Conservation (phyloP, 1,140 invertebrate genomes). For the Drosophila melanica region DNA sequence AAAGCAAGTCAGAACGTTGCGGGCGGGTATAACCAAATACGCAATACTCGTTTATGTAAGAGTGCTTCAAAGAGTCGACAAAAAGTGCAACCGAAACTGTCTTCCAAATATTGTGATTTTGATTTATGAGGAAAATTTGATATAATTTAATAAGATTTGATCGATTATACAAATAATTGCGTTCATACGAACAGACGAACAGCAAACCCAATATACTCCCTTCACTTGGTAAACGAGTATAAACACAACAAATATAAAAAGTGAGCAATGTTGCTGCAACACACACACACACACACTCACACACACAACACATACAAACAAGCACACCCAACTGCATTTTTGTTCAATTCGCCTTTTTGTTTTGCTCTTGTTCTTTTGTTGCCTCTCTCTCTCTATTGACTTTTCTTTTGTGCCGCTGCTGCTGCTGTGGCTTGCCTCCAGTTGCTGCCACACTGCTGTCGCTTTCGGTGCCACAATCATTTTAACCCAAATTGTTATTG, state of each 20-base stretch:
- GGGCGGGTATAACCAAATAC: no score
- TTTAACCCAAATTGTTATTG: constrained; percentile 76
- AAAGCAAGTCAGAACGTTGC: neutral
- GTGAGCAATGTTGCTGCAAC: constrained; percentile 20
- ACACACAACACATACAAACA: neutral
- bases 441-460: constrained; percentile 41
- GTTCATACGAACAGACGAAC: no score
- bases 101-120: no score
- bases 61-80: no score
- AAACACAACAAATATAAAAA: constrained; percentile 23
- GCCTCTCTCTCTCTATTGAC: constrained; percentile 41
- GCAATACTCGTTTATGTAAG: no score
- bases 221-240: neutral
- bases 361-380: constrained; percentile 70
- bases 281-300: constrained; percentile 4
- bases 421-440: constrained; percentile 37
- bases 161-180: no score
- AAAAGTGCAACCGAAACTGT: no score
- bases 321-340: constrained; percentile 43
- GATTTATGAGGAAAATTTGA: no score
- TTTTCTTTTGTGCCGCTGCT: constrained; percentile 50
- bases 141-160: no score
- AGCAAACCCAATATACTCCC: no score
- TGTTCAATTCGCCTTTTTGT: constrained; percentile 69
- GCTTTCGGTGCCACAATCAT: constrained; percentile 63